Conservation (phyloP, 2,888 invertebrate species). For the Polymixis flavicincta region DNA sequence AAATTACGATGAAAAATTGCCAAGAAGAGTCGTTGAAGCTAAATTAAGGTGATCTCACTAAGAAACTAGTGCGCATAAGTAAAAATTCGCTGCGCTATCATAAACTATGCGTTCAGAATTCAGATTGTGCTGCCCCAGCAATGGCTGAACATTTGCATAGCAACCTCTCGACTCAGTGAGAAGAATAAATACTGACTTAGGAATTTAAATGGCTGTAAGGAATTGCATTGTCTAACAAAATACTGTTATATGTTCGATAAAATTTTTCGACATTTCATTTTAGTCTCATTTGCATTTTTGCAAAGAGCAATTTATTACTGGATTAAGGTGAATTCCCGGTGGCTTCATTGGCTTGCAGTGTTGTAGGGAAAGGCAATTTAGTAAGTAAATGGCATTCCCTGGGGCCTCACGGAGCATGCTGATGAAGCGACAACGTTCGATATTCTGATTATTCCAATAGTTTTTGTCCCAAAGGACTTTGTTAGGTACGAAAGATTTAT, state of each 20-base stretch:
- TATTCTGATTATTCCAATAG: slow-evolving; percentile 14
- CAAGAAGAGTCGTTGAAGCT: not conserved
- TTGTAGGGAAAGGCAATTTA: slow-evolving; percentile 38
- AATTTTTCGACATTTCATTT: slow-evolving; percentile 27
- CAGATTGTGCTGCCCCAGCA: slow-evolving; percentile 36
- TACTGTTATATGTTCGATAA: slow-evolving; percentile 57
- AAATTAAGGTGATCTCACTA: slow-evolving; percentile 34
- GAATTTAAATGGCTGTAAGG: slow-evolving; percentile 62
- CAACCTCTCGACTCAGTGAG: slow-evolving; percentile 42
- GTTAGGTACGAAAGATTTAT: not conserved
- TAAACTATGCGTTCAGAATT: slow-evolving; percentile 23
- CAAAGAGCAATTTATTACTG: slow-evolving; percentile 50
- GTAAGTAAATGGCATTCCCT: slow-evolving; percentile 41
- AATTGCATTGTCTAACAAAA: slow-evolving; percentile 60
- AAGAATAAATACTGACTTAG: slow-evolving; percentile 59
- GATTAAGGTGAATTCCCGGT: slow-evolving; percentile 34
- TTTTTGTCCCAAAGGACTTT: slow-evolving; percentile 18
- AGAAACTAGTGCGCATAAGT: slow-evolving; percentile 34
- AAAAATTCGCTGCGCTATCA: slow-evolving; percentile 43
- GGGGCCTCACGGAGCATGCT: slow-evolving; percentile 14
- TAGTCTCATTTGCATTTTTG: slow-evolving; percentile 40
- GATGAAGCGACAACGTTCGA: slow-evolving; percentile 13
- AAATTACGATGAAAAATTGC: not conserved
- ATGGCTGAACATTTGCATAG: slow-evolving; percentile 41
- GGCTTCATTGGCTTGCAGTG: slow-evolving; percentile 22